Evolutionary conservation across 2,113 vertebrate species (phyloP).

Genomic region (Phycodurus eques): DNA sequence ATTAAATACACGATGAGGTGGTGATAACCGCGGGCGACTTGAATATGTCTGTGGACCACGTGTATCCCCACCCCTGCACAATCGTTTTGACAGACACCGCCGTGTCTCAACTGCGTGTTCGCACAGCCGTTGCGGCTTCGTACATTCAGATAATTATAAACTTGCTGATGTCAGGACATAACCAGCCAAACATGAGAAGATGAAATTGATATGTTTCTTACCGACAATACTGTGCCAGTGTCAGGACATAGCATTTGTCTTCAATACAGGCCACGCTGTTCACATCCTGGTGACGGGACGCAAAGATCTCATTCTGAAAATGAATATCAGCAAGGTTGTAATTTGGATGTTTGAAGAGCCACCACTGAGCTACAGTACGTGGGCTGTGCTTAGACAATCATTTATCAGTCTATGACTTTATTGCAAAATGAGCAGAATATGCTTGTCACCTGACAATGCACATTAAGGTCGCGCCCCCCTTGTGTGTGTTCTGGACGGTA

Average conservation of each 20-base stretch:
- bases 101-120: no score
- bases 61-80: no score
- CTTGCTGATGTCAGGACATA: no score
- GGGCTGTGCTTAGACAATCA: background rate
- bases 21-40: no score
- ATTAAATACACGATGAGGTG: no score
- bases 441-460: slow-evolving; percentile 85
- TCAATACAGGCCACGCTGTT: slow-evolving; percentile 99
- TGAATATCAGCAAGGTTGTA: background rate
- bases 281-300: slow-evolving; percentile 95
- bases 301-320: slow-evolving; percentile 93
- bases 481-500: slow-evolving; percentile 98
- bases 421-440: background rate
- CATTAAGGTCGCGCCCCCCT: slow-evolving; percentile 86
- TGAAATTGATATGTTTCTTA: slow-evolving; percentile 52
- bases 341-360: background rate
- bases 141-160: no score
- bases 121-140: no score
- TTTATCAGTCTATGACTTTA: background rate
- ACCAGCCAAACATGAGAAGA: background rate
- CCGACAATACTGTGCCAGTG: slow-evolving; percentile 99
- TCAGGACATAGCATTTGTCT: slow-evolving; percentile 98
- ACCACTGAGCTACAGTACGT: background rate
- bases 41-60: no score
- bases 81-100: no score